A percentile compares a stretch with the other conserved stretches of the same genome.
Conservation (phyloP, 1,140 invertebrate genomes). For the Marisa cornuarietis region DNA sequence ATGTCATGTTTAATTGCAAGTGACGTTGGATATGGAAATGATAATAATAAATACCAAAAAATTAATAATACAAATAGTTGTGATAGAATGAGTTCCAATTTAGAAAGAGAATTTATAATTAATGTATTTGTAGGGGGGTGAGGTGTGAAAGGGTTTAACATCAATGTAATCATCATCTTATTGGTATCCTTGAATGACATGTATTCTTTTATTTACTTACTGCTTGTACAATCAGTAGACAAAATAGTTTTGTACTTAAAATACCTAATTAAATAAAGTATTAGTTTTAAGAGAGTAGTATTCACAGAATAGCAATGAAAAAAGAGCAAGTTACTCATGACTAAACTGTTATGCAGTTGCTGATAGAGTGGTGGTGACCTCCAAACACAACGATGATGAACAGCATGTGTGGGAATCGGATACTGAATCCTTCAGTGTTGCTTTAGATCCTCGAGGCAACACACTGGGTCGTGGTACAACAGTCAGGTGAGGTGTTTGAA, state of each 20-base stretch:
- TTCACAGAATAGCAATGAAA: conserved; percentile 5
- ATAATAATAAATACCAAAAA: too few relatives aligned
- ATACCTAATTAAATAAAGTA: not conserved
- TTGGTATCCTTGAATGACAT: too few relatives aligned
- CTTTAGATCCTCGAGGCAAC: conserved; percentile 92
- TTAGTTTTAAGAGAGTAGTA: not conserved
- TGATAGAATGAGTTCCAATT: too few relatives aligned
- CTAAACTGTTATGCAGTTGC: conserved; percentile 54
- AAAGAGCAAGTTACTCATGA: not conserved
- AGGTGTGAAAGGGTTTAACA: too few relatives aligned
- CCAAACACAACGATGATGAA: conserved; percentile 94
- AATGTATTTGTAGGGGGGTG: too few relatives aligned
- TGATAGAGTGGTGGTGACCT: conserved; percentile 78
- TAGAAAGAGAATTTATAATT: too few relatives aligned
- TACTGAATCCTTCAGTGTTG: conserved; percentile 85
- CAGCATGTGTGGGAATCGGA: conserved; percentile 98
- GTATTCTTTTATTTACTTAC: too few relatives aligned
- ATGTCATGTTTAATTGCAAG: too few relatives aligned
- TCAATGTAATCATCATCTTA: too few relatives aligned
- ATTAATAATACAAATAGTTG: too few relatives aligned
- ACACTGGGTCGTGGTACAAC: conserved; percentile 90
- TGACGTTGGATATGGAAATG: too few relatives aligned
- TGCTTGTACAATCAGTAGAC: too few relatives aligned
- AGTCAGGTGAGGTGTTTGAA: conserved; percentile 67
- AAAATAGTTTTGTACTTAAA: not conserved